Evolutionary conservation across 2,888 invertebrate species (phyloP), one percentile per base, ranked within the genome.

Genomic region (Lumbricus terrestris): DNA sequence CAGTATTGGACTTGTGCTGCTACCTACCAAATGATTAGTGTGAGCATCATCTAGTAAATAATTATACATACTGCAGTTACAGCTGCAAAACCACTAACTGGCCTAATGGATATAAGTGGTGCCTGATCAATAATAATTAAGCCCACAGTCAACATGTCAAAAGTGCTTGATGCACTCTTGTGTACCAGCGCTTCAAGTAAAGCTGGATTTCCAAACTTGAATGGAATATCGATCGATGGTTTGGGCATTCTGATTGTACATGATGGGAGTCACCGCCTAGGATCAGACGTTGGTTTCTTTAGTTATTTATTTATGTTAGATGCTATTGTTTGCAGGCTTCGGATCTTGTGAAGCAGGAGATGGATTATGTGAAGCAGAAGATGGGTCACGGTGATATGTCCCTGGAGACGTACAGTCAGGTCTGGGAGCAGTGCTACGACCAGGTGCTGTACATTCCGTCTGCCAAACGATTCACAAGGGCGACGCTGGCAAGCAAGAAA

Each of bases 301-400:
- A n/a, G 4, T 69, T 16, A 6, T 29, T 69, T 29, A 47, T 6
- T 5, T 47, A 20, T 16, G 16, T 18, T 47, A 16, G 11, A 16
- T 47, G 15, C 18, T n/a, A 8, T 69, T 69, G 16, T 69, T 35
- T 33, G 18, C 90, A 91, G 94, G 94, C 94, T 1, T 90, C 92
- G 35, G 92, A 93, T 37, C 35, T 94, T 92, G 92, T 94, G 90
- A 92, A 93, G 91, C 91, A 92, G 69, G 99, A 99, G 96, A 98
- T 98, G 97, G 97, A 97, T 38, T 96, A 97, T 0, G 98, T 99
- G 0, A 97, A 97, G 94, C 96, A 96, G 90, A 98, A 98, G 88
- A 99, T 99, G 99, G 97, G 97, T 0, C 99, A 99, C 94, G 98
- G 98, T 0, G 98, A 99, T 82, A 96, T 99, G 88, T 97, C 98